These are phyloP conservation scores for Ferdinandea cuprea DNA, from an alignment of 2,888 invertebrate genomes.

Conservation along the genomic window DNA sequence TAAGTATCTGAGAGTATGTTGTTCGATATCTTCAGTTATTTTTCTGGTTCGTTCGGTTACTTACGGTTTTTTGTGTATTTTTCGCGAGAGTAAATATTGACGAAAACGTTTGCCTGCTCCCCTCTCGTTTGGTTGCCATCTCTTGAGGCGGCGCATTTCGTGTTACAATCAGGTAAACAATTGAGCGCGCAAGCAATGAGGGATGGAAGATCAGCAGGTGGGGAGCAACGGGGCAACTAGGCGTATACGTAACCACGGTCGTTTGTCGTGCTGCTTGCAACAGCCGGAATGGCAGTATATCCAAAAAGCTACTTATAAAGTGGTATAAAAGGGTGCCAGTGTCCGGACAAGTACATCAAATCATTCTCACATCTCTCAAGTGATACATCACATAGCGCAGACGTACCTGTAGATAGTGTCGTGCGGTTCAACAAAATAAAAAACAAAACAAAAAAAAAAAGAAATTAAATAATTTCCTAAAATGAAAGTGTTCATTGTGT, in stretches of 20 bases:
- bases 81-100: slow-evolving; percentile 74
- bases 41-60: slow-evolving; percentile 60
- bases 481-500: slow-evolving; percentile 81
- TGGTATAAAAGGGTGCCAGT: slow-evolving; percentile 82
- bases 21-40: slow-evolving; percentile 37
- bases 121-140: slow-evolving; percentile 36
- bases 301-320: slow-evolving; percentile 74
- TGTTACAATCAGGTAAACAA: slow-evolving; percentile 58
- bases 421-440: slow-evolving; percentile 59
- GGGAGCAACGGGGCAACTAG: slow-evolving; percentile 47
- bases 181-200: slow-evolving; percentile 64
- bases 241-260: slow-evolving; percentile 70
- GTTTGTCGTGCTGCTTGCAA: slow-evolving; percentile 40
- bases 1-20: slow-evolving; percentile 24
- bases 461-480: slow-evolving; percentile 64
- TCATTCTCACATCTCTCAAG: slow-evolving; percentile 81
- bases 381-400: slow-evolving; percentile 77
- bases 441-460: slow-evolving; percentile 48
- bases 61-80: slow-evolving; percentile 69
- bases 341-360: slow-evolving; percentile 82
- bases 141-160: slow-evolving; percentile 19
- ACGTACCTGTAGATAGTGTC: slow-evolving; percentile 42
- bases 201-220: slow-evolving; percentile 53
- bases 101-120: slow-evolving; percentile 39
- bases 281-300: slow-evolving; percentile 41